Percentiles rank a stretch among this genome's conserved stretches.
phyloP scores from a whole-genome alignment of 2,113 vertebrate genomes.

The Passer montanus region DNA sequence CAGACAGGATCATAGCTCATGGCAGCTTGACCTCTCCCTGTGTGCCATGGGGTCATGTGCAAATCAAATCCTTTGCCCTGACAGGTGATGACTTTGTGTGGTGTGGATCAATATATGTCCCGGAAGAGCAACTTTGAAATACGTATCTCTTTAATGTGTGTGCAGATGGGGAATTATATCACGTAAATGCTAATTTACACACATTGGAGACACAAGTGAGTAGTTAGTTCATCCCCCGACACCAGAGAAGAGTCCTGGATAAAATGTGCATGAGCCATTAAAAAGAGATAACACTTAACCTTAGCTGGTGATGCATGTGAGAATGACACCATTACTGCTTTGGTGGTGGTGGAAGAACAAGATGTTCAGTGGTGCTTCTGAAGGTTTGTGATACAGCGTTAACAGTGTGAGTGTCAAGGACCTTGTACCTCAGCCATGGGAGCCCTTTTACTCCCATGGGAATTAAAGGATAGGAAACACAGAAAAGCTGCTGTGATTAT shows the following conservation, averaged over 20 bases:
- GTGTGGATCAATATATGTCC: not conserved
- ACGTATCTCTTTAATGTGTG: not conserved
- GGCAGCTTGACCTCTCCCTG: not conserved
- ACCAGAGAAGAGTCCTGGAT: not conserved
- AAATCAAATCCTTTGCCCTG: constrained; percentile 7
- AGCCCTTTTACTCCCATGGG: not conserved
- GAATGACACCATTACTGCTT: not conserved
- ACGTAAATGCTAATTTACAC: constrained; percentile 31
- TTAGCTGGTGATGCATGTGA: constrained; percentile 10
- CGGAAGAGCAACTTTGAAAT: constrained; percentile 9
- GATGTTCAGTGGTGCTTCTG: not conserved
- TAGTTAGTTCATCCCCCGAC: not conserved
- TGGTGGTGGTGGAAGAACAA: not conserved
- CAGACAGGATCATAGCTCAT: not conserved
- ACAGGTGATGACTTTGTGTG: not conserved
- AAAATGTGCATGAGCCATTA: not conserved
- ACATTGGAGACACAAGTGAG: not conserved
- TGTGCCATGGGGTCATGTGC: not conserved
- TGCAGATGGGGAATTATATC: constrained; percentile 16
- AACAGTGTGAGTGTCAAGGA: not conserved
- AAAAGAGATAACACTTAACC: constrained; percentile 5
- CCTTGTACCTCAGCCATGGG: not conserved
- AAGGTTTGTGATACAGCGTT: not conserved
- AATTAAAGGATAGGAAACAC: not conserved
- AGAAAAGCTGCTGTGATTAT: not conserved